Conservation (phyloP, 2,113 vertebrate genomes). For the Pterocles gutturalis region DNA sequence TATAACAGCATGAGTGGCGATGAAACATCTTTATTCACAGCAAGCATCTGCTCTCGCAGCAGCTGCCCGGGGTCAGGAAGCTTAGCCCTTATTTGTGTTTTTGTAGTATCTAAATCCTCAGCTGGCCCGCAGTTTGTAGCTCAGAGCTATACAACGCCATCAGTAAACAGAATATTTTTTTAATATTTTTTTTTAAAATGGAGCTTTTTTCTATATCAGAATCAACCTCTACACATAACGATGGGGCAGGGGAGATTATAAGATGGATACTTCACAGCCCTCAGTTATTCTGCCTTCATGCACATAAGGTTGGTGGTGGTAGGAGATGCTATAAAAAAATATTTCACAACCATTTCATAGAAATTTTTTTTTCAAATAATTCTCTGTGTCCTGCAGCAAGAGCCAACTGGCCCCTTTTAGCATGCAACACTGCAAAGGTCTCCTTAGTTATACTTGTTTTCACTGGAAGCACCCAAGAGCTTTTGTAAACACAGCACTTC, state of each 20-base stretch:
- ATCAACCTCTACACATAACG: fast-evolving
- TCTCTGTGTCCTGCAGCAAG: background rate
- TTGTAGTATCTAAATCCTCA: background rate
- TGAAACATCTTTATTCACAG: background rate
- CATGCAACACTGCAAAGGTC: background rate
- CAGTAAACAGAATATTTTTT: too few relatives aligned
- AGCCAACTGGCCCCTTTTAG: background rate
- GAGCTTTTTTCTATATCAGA: background rate
- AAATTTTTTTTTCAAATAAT: background rate
- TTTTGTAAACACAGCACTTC: background rate
- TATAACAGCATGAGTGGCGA: fast-evolving
- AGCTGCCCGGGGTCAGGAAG: fast-evolving
- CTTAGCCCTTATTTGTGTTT: background rate
- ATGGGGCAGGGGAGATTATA: background rate
- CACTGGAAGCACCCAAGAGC: background rate
- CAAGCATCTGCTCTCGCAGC: background rate
- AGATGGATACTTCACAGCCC: background rate
- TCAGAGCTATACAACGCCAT: background rate
- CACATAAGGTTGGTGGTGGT: fast-evolving
- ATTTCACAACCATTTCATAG: background rate
- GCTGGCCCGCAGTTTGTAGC: background rate
- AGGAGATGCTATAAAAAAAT: background rate
- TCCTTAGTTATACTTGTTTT: background rate
- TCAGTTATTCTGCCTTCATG: background rate
- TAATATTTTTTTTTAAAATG: background rate